Evolutionary conservation across 92 coral and sea anemone genomes (phyloP).

Genomic region (Diadumene lineata): DNA sequence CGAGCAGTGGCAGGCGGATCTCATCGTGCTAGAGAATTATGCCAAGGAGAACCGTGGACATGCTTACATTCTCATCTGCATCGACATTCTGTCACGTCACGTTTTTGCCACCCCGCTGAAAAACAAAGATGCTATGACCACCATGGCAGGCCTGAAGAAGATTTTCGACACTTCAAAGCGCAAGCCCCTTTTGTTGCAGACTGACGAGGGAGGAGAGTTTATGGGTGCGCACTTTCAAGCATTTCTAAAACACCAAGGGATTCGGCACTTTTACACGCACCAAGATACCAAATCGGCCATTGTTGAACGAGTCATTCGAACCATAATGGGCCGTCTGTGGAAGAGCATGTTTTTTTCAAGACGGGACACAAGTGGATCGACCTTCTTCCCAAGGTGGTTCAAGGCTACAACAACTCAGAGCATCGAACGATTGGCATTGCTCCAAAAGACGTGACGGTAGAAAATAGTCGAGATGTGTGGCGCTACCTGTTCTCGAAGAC

Average conservation of each 20-base stretch:
- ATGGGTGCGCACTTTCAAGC: not conserved
- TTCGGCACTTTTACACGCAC: not conserved
- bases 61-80: not conserved
- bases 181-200: not conserved
- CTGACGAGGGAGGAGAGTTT: not conserved
- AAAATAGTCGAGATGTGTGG: not conserved
- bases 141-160: not conserved
- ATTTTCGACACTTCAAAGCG: not conserved
- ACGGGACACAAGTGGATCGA: not conserved
- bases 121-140: not conserved
- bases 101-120: not conserved
- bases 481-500: not conserved
- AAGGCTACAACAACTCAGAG: not conserved
- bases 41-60: not conserved
- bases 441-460: not conserved
- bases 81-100: not conserved
- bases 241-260: not conserved
- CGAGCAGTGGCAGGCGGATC: constrained; percentile 8
- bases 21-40: not conserved
- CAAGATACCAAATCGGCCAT: not conserved
- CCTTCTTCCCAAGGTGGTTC: not conserved
- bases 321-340: not conserved
- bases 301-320: not conserved
- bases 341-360: too few species aligned
- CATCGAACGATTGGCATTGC: not conserved